Evolutionary conservation across 1,140 invertebrate species (phyloP), one percentile per base, ranked within the genome.

Genomic region (Bombus cullumanus): DNA sequence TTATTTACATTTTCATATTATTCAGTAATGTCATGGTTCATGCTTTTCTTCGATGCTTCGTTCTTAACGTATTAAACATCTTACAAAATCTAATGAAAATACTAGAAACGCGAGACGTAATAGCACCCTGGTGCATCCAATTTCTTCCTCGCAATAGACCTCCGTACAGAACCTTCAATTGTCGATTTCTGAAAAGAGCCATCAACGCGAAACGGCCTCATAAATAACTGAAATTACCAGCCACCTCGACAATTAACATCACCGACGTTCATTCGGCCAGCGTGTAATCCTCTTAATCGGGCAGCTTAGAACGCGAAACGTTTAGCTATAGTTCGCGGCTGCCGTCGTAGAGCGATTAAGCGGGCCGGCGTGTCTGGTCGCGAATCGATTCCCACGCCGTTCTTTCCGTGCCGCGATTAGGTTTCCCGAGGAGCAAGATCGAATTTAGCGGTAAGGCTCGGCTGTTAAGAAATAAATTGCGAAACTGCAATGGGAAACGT

Each of bases 381-480:
- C 66, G 41, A 72, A 59, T 62, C 69, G 80, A 81, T 81, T 81
- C 69, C 57, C 80, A 62, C 57, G 53, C 34, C 69, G 41, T 62
- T 74, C 81, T 74, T 82, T 75, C 39, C 39, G 8, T 62, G 28
- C 43, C 12, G 69, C 69, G 81, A 82, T 82, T 82, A 75, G 31
- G 71, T 82, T 82, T 75, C 81, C 64, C 18, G 39, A 66, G 57
- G 41, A 37, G 72, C 31, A 66, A 22, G 81, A 82, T 75, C 71
- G 81, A 82, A 82, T 82, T 82, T 66, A 82, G 81, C 81, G 53
- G 71, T 25, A 31, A 64, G 69, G 12, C 47, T 28, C 47, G 25
- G 10, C n/a, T 31, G 69, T 81, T 81, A 74, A 43, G 69, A 81
- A 74, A 82, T 72, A 43, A 59, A 82, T 82, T 82, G 72, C 71